phyloP scores from a whole-genome alignment of 2,113 vertebrate species.

The Epinephelus fuscoguttatus region DNA sequence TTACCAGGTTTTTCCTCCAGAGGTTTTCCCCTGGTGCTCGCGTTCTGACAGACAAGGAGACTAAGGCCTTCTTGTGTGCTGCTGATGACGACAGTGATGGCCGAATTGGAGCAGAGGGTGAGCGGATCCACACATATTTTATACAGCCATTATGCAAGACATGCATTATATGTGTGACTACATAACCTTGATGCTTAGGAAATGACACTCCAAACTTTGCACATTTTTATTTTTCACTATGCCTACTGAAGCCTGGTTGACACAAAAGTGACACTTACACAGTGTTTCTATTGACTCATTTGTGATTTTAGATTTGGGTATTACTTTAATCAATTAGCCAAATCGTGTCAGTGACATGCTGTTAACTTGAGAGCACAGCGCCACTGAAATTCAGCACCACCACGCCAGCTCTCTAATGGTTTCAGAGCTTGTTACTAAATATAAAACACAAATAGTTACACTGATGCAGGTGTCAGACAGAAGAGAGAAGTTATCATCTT shows the following conservation, averaged over 20 bases:
- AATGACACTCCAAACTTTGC: neutral
- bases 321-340: neutral
- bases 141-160: neutral
- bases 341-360: neutral
- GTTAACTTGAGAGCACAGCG: neutral
- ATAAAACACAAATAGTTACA: neutral
- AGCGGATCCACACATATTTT: neutral
- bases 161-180: neutral
- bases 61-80: slow-evolving; percentile 89
- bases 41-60: slow-evolving; percentile 91
- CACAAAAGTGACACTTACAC: neutral
- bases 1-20: slow-evolving; percentile 94
- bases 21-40: slow-evolving; percentile 91
- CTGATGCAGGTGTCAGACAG: neutral
- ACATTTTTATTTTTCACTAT: neutral
- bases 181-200: neutral
- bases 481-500: neutral
- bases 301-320: neutral
- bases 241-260: neutral
- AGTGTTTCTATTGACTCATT: neutral
- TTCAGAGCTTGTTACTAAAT: neutral
- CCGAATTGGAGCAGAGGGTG: slow-evolving; percentile 93
- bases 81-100: slow-evolving; percentile 94
- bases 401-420: neutral
- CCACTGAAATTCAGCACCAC: neutral